phyloP scores from a whole-genome alignment of 2,113 vertebrate genomes.

The Xiphias gladius region DNA sequence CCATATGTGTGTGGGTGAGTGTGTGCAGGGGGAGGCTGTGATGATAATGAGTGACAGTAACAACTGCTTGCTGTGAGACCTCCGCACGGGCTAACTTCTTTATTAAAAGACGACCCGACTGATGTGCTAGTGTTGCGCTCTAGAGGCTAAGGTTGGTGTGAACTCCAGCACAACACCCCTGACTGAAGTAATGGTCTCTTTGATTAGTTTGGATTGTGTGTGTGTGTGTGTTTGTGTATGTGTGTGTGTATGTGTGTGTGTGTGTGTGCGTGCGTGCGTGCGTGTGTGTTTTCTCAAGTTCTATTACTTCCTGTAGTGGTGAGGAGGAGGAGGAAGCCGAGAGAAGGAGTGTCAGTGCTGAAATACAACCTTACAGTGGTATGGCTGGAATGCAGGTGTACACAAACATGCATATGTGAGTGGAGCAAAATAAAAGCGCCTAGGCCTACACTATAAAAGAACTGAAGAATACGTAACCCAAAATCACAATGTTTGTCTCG shows the following conservation, averaged over 20 bases:
- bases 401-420: conserved; percentile 31
- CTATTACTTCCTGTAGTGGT: conserved; percentile 68
- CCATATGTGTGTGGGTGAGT: conserved; percentile 35
- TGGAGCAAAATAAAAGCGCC: conserved; percentile 21
- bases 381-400: conserved; percentile 80
- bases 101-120: conserved; percentile 49
- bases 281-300: conserved; percentile 60
- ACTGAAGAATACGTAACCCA: background rate
- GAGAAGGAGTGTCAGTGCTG: conserved; percentile 41
- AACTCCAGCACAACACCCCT: conserved; percentile 27
- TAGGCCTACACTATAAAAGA: conserved; percentile 1
- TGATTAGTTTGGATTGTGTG: conserved; percentile 40
- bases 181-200: conserved; percentile 13
- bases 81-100: conserved; percentile 57
- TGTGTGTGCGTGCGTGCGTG: background rate
- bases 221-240: background rate
- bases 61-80: conserved; percentile 71
- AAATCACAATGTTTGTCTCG: background rate
- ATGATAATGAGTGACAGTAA: conserved; percentile 79
- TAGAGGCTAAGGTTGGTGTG: conserved; percentile 41
- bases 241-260: too few relatives aligned
- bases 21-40: conserved; percentile 52
- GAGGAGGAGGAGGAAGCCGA: conserved; percentile 30
- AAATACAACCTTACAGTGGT: conserved; percentile 56
- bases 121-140: conserved; percentile 55